Evolutionary conservation across 2,113 vertebrate species (phyloP).

Genomic region (Crypturellus undulatus): DNA sequence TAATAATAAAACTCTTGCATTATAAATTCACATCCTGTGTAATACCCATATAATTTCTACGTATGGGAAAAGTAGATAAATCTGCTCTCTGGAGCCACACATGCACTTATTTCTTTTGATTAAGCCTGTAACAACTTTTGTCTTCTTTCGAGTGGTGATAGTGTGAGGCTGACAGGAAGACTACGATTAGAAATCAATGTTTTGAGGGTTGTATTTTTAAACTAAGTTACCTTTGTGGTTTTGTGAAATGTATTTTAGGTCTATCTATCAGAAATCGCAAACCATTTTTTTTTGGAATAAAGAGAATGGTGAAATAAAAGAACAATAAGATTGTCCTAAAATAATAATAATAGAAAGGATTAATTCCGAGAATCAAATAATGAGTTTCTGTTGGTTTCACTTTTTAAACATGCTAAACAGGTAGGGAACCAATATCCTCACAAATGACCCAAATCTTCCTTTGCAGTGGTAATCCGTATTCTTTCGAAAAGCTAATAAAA

Average conservation of each 20-base stretch:
- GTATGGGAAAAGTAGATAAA: constrained; percentile 42
- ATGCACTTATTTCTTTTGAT: neutral
- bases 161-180: neutral
- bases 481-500: constrained; percentile 76
- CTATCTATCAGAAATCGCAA: neutral
- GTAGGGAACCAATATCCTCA: constrained; percentile 49
- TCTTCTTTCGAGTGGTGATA: neutral
- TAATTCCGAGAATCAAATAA: constrained; percentile 13
- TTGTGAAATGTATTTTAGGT: neutral
- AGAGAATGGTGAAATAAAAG: neutral
- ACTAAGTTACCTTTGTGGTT: neutral
- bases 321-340: neutral
- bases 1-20: neutral
- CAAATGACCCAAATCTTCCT: constrained; percentile 61
- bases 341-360: neutral
- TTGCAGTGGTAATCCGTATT: constrained; percentile 63
- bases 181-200: neutral
- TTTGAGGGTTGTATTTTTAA: neutral
- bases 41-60: neutral
- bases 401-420: constrained; percentile 29
- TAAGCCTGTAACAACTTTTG: constrained; percentile 8
- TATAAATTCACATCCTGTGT: constrained; percentile 15
- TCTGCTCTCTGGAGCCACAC: neutral
- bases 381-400: neutral
- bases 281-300: neutral